phyloP scores from a whole-genome alignment of 2,888 invertebrate genomes.

The Barypeithes pellucidus region DNA sequence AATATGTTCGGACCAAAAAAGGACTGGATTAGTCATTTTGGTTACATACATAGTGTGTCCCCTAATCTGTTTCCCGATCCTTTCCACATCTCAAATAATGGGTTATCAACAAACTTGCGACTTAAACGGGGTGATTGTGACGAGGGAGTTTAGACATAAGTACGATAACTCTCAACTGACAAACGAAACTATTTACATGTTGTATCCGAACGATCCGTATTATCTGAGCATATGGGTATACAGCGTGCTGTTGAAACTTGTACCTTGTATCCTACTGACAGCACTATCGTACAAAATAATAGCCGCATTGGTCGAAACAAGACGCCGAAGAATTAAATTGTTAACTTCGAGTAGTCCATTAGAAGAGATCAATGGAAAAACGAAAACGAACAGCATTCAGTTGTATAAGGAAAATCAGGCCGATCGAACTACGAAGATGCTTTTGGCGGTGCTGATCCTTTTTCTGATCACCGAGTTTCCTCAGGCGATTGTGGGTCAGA shows the following conservation, averaged over 20 bases:
- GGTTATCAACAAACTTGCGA: slow-evolving; percentile 52
- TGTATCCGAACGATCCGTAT: slow-evolving; percentile 54
- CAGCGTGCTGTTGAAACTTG: slow-evolving; percentile 53
- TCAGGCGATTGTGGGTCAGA: slow-evolving; percentile 72
- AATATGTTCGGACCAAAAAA: slow-evolving; percentile 51
- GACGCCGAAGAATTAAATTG: slow-evolving; percentile 52
- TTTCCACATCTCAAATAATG: slow-evolving; percentile 78
- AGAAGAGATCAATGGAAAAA: slow-evolving; percentile 31
- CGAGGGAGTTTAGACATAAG: slow-evolving; percentile 34
- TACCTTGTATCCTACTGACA: slow-evolving; percentile 56
- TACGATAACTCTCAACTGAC: slow-evolving; percentile 45
- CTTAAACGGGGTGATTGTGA: slow-evolving; percentile 53
- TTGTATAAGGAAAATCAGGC: slow-evolving; percentile 76
- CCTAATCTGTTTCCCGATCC: slow-evolving; percentile 86
- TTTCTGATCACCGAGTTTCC: slow-evolving; percentile 91
- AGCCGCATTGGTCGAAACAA: slow-evolving; percentile 53
- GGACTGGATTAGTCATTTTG: slow-evolving; percentile 75
- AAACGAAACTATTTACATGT: slow-evolving; percentile 55
- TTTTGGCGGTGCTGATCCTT: slow-evolving; percentile 86
- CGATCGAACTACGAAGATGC: slow-evolving; percentile 89
- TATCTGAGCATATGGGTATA: slow-evolving; percentile 57
- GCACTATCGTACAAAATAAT: slow-evolving; percentile 56
- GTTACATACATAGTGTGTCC: slow-evolving; percentile 83
- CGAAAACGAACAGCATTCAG: slow-evolving; percentile 49
- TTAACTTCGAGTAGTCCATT: slow-evolving; percentile 41